These are phyloP conservation scores for Agonopterix alstromeriana DNA, from an alignment of 2,888 invertebrate species.

Conservation along the genomic window DNA sequence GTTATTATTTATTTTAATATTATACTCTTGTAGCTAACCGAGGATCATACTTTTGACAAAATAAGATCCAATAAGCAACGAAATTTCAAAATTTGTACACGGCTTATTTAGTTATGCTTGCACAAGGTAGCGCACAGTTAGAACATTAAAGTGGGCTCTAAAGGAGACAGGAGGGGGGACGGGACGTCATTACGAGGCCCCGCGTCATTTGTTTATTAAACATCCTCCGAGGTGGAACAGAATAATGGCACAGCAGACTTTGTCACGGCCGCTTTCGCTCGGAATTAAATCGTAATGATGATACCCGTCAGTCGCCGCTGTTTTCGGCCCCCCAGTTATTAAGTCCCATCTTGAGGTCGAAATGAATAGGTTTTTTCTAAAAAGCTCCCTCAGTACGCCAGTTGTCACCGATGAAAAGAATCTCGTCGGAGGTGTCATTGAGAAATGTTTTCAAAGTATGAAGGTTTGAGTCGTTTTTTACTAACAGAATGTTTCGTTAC, in stretches of 20 bases:
- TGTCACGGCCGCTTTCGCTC: constrained; percentile 68
- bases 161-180: constrained; percentile 35
- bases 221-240: constrained; percentile 69
- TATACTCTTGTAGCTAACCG: too few relatives aligned
- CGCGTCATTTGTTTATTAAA: constrained; percentile 75
- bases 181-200: constrained; percentile 60
- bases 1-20: neutral
- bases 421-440: constrained; percentile 5
- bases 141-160: constrained; percentile 52
- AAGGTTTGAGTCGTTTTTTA: neutral
- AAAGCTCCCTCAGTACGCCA: constrained; percentile 54
- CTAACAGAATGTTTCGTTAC: neutral
- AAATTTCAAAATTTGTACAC: too few relatives aligned
- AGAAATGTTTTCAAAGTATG: neutral
- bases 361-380: constrained; percentile 64
- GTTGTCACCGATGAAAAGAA: constrained; percentile 67
- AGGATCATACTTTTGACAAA: too few relatives aligned
- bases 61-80: too few relatives aligned
- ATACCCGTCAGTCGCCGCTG: constrained; percentile 58
- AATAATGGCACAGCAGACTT: constrained; percentile 69
- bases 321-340: constrained; percentile 57
- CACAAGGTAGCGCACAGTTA: constrained; percentile 23
- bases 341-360: constrained; percentile 68
- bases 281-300: constrained; percentile 73
- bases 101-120: too few relatives aligned